phyloP scores from a whole-genome alignment of 2,113 vertebrate species.

The Brachyistius frenatus region DNA sequence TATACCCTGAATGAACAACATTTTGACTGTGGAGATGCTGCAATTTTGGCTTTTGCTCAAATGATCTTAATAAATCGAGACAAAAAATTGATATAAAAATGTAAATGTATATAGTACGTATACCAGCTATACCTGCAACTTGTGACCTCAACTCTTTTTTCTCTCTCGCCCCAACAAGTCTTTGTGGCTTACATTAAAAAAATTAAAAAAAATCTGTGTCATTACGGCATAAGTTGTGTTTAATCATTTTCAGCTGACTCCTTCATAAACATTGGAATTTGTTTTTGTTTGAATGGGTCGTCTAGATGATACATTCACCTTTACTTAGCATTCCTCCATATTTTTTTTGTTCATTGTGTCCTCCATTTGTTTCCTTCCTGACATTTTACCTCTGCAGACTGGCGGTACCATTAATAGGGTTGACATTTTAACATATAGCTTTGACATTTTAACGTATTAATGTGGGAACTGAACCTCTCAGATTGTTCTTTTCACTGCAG shows the following conservation, averaged over 20 bases:
- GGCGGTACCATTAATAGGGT: conserved; percentile 78
- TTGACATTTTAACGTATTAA: conserved; percentile 82
- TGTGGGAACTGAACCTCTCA: conserved; percentile 67
- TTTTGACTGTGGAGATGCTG: conserved; percentile 8
- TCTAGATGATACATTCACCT: conserved; percentile 42
- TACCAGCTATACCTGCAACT: too few relatives aligned
- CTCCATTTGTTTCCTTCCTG: conserved; percentile 71
- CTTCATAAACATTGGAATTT: conserved; percentile 23
- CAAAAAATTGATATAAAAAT: not conserved
- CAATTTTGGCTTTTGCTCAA: conserved; percentile 2
- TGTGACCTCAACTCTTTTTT: too few relatives aligned
- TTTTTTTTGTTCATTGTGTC: conserved; percentile 50
- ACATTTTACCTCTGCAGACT: conserved; percentile 78
- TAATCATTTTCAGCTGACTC: conserved; percentile 1
- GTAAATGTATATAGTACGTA: not conserved
- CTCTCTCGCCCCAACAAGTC: too few relatives aligned
- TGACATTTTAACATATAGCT: conserved; percentile 83
- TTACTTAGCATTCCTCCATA: conserved; percentile 29
- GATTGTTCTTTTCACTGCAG: conserved; percentile 66
- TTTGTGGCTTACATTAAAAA: too few relatives aligned
- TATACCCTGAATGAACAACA: conserved; percentile 23
- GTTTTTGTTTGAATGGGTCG: conserved; percentile 42
- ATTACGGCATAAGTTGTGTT: not conserved
- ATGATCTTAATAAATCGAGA: not conserved
- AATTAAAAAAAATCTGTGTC: not conserved